A percentile compares a stretch with the other conserved stretches of the same genome.
Conservation (phyloP, 2,797 vertebrate genomes). For the Pangasius mekongensis region DNA sequence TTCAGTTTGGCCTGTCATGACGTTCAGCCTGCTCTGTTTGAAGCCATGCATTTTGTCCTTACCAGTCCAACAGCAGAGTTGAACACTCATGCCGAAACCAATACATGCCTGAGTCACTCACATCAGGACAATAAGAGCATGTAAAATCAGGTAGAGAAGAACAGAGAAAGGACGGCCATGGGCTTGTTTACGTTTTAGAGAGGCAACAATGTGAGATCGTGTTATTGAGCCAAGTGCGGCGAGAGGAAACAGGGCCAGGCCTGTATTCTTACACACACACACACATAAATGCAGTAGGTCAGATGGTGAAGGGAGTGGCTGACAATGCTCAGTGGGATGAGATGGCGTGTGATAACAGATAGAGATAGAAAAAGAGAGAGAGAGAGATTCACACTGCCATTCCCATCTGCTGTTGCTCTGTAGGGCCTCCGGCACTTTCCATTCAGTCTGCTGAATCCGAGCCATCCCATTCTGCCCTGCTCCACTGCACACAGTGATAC, state of each 20-base stretch:
- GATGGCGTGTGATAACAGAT: conserved; percentile 65
- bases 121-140: conserved; percentile 4
- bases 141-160: conserved; percentile 1
- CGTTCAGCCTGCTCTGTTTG: not conserved
- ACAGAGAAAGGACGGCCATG: conserved; percentile 18
- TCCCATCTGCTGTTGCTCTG: conserved; percentile 71
- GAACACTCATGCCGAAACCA: not conserved
- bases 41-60: conserved; percentile 1
- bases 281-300: conserved; percentile 38
- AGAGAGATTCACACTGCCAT: conserved; percentile 60
- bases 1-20: conserved; percentile 25
- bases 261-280: conserved; percentile 30
- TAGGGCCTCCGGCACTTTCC: conserved; percentile 68
- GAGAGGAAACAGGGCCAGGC: conserved; percentile 33
- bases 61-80: conserved; percentile 18
- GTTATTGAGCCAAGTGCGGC: conserved; percentile 34
- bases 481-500: conserved; percentile 32
- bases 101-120: not conserved
- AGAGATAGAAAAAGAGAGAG: conserved; percentile 34
- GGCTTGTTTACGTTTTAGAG: conserved; percentile 35
- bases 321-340: conserved; percentile 47
- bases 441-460: conserved; percentile 70
- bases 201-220: conserved; percentile 30
- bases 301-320: conserved; percentile 48
- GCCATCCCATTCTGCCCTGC: conserved; percentile 56